Conservation (phyloP, 2,888 invertebrate species). For the Altica lythri region DNA sequence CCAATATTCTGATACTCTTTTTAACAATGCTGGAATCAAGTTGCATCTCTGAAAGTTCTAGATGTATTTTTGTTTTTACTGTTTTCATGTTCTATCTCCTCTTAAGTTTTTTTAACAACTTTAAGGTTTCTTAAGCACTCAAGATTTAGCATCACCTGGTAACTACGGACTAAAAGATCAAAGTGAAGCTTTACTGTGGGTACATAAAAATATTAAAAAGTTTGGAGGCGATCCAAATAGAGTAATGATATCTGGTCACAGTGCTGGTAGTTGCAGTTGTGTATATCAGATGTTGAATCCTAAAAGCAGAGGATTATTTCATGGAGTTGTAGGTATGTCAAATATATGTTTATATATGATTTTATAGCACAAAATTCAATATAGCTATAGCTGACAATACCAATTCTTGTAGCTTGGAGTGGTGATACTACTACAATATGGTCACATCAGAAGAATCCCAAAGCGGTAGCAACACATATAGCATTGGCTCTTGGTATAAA, state of each 20-base stretch:
- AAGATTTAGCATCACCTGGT: constrained; percentile 19
- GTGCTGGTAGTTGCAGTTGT: constrained; percentile 21
- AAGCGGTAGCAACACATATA: constrained; percentile 18
- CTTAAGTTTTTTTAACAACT: background rate
- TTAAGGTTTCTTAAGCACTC: constrained; percentile 27
- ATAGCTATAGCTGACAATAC: no score
- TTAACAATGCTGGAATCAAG: no score
- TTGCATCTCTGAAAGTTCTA: no score
- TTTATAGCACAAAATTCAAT: no score
- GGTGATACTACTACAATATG: constrained; percentile 2
- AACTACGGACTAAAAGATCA: constrained; percentile 31
- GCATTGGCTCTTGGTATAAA: constrained; percentile 14
- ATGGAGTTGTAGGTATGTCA: constrained; percentile 13
- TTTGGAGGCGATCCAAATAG: constrained; percentile 24
- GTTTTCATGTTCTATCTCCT: no score
- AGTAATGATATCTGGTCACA: constrained; percentile 26
- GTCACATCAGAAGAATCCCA: constrained; percentile 12
- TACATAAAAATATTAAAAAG: constrained; percentile 17
- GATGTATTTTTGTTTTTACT: no score
- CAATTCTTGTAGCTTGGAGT: constrained; percentile 6
- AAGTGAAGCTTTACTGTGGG: constrained; percentile 18
- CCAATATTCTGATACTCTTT: no score
- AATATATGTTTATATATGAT: background rate
- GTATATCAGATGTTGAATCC: constrained; percentile 23
- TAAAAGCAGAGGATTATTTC: constrained; percentile 24